Evolutionary conservation across 2,888 invertebrate species (phyloP).

Genomic region (Cephalotes varians): DNA sequence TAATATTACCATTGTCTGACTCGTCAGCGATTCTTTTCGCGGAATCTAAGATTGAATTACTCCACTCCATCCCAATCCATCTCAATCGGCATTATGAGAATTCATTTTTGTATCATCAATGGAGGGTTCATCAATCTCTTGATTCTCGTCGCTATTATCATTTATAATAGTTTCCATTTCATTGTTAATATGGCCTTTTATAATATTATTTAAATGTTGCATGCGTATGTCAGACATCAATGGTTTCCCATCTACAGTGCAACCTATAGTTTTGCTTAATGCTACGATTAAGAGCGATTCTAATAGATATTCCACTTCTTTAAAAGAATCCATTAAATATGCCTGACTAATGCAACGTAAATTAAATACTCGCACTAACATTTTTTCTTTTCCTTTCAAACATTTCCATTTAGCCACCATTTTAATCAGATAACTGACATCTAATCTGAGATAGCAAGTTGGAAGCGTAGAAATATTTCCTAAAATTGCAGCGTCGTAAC

Average conservation of each 20-base stretch:
- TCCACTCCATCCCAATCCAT: conserved; percentile 57
- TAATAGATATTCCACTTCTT: conserved; percentile 40
- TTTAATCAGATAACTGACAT: conserved; percentile 61
- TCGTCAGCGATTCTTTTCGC: conserved; percentile 45
- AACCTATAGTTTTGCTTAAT: neutral
- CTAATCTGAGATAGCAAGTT: conserved; percentile 52
- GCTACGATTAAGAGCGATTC: conserved; percentile 35
- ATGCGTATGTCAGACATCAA: neutral
- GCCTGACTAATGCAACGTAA: conserved; percentile 56
- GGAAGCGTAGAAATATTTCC: neutral
- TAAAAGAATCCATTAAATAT: conserved; percentile 58
- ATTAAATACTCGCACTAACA: conserved; percentile 49
- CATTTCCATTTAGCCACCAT: conserved; percentile 62
- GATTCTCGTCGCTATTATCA: conserved; percentile 5
- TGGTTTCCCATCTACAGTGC: neutral
- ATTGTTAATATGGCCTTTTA: conserved; percentile 1
- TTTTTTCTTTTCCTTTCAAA: conserved; percentile 36
- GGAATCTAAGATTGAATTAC: conserved; percentile 26
- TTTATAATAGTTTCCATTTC: conserved; percentile 23
- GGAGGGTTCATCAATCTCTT: neutral
- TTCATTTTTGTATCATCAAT: neutral
- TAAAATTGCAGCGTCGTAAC: conserved; percentile 43
- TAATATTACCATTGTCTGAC: conserved; percentile 53
- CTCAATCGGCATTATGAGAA: conserved; percentile 38
- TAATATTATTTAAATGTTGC: neutral